Evolutionary conservation across 2,797 vertebrate species (phyloP).

Genomic region (Acrocephalus scirpaceus): DNA sequence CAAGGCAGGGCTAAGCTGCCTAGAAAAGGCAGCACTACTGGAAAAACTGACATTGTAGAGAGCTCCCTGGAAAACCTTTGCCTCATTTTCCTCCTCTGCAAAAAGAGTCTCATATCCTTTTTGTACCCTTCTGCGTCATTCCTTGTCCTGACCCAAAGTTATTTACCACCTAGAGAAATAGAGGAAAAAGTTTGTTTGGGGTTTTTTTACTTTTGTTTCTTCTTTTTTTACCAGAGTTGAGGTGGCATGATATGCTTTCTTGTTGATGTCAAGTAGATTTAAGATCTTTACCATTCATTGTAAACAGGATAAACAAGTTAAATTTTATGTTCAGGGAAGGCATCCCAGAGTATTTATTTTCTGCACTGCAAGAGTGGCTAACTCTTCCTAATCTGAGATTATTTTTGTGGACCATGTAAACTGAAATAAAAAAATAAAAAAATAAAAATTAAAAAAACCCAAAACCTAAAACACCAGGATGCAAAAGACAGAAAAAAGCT

Average conservation of each 20-base stretch:
- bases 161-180: background rate
- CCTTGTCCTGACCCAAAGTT: background rate
- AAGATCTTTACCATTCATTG: background rate
- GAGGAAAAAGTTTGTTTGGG: background rate
- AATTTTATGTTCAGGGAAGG: background rate
- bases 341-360: background rate
- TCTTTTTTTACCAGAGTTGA: accelerated
- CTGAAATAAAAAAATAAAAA: background rate
- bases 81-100: background rate
- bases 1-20: background rate
- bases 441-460: too few relatives aligned
- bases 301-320: background rate
- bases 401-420: background rate
- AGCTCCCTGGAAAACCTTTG: background rate
- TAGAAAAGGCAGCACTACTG: background rate
- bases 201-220: accelerated
- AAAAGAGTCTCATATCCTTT: background rate
- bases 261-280: background rate
- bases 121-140: background rate
- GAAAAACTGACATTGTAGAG: background rate
- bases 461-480: background rate
- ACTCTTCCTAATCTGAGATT: background rate
- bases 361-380: background rate
- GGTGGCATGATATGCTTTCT: background rate
- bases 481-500: background rate